Percentiles rank a stretch among this genome's conserved stretches.
phyloP scores from a whole-genome alignment of 2,113 vertebrate genomes.

The Gymnobelideus leadbeateri region DNA sequence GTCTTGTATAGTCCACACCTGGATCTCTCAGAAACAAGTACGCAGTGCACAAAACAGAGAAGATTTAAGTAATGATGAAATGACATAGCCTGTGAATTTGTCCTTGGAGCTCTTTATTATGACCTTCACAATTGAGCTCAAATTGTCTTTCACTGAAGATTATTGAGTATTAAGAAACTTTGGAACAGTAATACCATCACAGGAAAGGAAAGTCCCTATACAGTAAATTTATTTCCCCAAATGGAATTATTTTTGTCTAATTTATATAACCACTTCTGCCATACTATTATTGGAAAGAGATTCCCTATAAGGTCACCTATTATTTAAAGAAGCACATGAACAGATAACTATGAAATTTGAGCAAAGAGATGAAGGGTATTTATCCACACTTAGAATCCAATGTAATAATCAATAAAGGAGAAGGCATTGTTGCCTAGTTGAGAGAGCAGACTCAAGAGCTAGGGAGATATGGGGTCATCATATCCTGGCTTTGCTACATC shows the following conservation, averaged over 20 bases:
- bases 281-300: not conserved
- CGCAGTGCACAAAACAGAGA: not conserved
- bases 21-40: not conserved
- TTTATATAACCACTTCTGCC: not conserved
- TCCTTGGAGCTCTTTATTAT: not conserved
- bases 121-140: accelerated
- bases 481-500: not conserved
- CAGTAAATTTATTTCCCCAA: not conserved
- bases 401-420: not conserved
- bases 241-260: not conserved
- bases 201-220: not conserved
- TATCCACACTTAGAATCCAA: not conserved
- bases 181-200: not conserved
- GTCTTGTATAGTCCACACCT: no score
- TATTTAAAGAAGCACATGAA: not conserved
- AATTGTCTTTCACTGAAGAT: not conserved
- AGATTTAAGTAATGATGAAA: not conserved
- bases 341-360: not conserved
- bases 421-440: not conserved
- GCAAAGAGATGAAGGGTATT: not conserved
- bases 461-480: not conserved
- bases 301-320: not conserved
- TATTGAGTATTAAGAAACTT: not conserved
- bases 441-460: not conserved
- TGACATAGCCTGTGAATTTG: not conserved